phyloP scores from a whole-genome alignment of 2,113 vertebrate species.

The Odocoileus virginianus region DNA sequence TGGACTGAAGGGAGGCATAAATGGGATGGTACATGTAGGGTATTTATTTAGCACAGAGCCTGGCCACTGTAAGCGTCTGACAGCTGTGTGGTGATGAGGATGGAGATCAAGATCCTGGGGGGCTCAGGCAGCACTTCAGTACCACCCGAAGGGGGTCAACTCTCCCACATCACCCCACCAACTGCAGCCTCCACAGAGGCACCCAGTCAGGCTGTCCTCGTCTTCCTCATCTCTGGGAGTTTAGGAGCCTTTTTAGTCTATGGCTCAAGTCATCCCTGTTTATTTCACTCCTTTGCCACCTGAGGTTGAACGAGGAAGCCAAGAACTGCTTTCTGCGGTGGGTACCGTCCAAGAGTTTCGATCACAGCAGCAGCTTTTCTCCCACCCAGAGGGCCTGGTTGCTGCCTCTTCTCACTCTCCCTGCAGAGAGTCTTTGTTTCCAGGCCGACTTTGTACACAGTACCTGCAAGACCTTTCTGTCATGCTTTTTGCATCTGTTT shows the following conservation, averaged over 20 bases:
- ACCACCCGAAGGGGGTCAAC: not conserved
- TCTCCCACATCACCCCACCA: not conserved
- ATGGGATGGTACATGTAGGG: not conserved
- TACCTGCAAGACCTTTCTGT: not conserved
- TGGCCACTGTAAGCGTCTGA: no score
- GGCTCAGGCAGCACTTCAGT: not conserved
- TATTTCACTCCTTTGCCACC: not conserved
- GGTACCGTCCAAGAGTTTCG: not conserved
- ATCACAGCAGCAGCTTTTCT: not conserved
- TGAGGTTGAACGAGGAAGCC: not conserved
- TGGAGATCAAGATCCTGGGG: not conserved
- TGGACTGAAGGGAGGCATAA: not conserved
- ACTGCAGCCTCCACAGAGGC: accelerated
- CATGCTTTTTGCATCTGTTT: not conserved
- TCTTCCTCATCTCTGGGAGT: not conserved
- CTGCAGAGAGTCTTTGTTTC: not conserved
- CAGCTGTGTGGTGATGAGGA: no score
- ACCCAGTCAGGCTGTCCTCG: not conserved
- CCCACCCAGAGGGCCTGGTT: not conserved
- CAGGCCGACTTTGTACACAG: not conserved
- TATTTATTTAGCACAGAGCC: not conserved
- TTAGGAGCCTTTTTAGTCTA: not conserved
- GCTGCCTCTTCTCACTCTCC: not conserved
- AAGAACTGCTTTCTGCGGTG: not conserved
- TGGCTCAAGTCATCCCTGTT: not conserved